phyloP scores from a whole-genome alignment of 2,888 invertebrate species.

The Bibio marci region DNA sequence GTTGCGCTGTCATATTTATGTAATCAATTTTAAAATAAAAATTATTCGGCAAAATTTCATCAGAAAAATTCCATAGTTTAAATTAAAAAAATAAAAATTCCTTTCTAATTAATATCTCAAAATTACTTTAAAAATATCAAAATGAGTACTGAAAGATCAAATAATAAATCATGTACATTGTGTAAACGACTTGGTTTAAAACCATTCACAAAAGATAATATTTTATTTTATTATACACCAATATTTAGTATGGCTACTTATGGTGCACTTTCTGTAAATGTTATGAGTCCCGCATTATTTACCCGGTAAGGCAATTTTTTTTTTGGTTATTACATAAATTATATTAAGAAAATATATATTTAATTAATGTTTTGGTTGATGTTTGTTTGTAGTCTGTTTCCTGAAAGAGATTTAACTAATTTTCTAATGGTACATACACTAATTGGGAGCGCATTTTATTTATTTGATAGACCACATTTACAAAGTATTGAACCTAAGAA shows the following conservation, averaged over 20 bases:
- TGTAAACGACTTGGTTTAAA: constrained; percentile 33
- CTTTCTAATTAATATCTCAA: too few species aligned
- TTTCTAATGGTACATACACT: constrained; percentile 63
- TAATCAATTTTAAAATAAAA: too few species aligned
- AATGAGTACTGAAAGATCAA: too few species aligned
- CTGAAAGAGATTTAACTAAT: constrained; percentile 63
- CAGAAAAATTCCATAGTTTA: too few species aligned
- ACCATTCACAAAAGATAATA: constrained; percentile 52
- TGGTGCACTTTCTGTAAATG: constrained; percentile 61
- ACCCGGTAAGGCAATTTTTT: constrained; percentile 35
- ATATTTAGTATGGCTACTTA: constrained; percentile 59
- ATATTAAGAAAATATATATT: too few species aligned
- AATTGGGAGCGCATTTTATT: constrained; percentile 65
- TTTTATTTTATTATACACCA: constrained; percentile 59
- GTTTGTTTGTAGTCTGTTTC: constrained; percentile 42
- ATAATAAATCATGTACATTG: constrained; percentile 18
- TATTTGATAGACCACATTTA: constrained; percentile 66
- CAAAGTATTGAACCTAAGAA: constrained; percentile 41
- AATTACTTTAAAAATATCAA: too few species aligned
- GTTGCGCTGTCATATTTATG: too few species aligned
- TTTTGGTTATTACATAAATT: neutral
- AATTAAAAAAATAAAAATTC: too few species aligned
- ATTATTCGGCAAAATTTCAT: too few species aligned
- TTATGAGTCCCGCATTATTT: constrained; percentile 67
- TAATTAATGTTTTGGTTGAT: neutral